Percentiles rank a stretch among this genome's conserved stretches.
phyloP scores from a whole-genome alignment of 1,140 invertebrate species.

The Brachionus angularis region DNA sequence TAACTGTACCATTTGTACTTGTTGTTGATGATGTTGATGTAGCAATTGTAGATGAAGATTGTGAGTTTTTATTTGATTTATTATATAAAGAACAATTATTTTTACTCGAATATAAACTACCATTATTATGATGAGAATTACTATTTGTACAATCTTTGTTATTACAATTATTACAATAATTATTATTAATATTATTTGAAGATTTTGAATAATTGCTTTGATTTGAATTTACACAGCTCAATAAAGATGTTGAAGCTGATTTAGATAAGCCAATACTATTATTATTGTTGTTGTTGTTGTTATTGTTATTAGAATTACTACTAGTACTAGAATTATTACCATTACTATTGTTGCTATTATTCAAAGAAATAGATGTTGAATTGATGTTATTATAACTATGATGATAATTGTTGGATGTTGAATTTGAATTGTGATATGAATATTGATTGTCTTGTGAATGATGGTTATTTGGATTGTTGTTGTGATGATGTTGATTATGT shows the following conservation, averaged over 20 bases:
- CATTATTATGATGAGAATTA: background rate
- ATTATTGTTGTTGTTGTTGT: too few species aligned
- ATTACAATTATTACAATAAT: slow-evolving; percentile 30
- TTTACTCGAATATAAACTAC: too few species aligned
- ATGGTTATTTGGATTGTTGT: too few species aligned
- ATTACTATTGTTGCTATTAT: background rate
- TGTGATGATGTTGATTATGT: too few species aligned
- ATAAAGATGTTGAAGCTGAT: slow-evolving; percentile 18
- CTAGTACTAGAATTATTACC: too few species aligned
- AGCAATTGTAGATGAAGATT: too few species aligned
- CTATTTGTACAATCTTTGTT: slow-evolving; percentile 17
- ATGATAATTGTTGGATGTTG: background rate
- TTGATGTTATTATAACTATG: background rate
- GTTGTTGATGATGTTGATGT: slow-evolving; percentile 20
- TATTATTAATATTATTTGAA: slow-evolving; percentile 23
- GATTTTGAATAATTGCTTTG: slow-evolving; percentile 16
- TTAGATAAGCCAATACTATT: background rate
- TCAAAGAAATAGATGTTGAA: background rate
- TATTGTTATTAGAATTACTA: too few species aligned
- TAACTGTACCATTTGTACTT: background rate
- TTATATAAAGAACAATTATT: too few species aligned
- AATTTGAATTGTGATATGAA: background rate
- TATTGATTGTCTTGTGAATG: too few species aligned
- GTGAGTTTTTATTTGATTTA: background rate
- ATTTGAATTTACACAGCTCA: slow-evolving; percentile 1